Evolutionary conservation across 2,113 vertebrate genomes (phyloP).

Genomic region (Mugil cephalus): DNA sequence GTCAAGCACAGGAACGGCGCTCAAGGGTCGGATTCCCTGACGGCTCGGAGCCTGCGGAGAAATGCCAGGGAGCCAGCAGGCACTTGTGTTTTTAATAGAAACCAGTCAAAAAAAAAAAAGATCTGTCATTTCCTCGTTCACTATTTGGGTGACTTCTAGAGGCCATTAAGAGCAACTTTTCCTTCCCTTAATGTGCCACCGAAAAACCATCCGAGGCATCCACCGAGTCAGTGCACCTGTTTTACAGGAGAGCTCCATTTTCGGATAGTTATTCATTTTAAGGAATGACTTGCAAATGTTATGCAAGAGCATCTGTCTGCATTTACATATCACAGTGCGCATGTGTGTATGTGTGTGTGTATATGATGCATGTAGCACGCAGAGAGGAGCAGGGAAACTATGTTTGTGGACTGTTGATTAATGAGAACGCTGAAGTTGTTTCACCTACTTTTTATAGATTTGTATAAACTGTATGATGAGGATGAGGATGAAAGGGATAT

Average conservation of each 20-base stretch:
- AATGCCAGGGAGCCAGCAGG: constrained; percentile 61
- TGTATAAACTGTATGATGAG: constrained; percentile 29
- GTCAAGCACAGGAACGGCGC: constrained; percentile 63
- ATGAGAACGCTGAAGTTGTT: constrained; percentile 45
- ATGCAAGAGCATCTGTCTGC: constrained; percentile 76
- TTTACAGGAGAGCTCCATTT: constrained; percentile 39
- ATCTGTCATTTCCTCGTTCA: constrained; percentile 56
- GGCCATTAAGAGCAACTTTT: constrained; percentile 57
- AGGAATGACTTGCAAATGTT: constrained; percentile 72
- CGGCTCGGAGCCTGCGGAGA: constrained; percentile 62
- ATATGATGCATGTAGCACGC: constrained; percentile 26
- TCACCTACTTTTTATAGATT: constrained; percentile 58
- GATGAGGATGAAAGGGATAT: constrained; percentile 3
- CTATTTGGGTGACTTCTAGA: constrained; percentile 52
- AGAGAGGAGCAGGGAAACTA: constrained; percentile 29
- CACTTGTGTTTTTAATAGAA: constrained; percentile 71
- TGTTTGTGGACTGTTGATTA: constrained; percentile 58
- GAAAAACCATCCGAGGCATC: constrained; percentile 12
- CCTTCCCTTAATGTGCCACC: constrained; percentile 8
- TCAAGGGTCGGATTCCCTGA: constrained; percentile 70
- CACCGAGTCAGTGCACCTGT: constrained; percentile 36
- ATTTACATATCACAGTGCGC: constrained; percentile 73
- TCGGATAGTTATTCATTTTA: constrained; percentile 51
- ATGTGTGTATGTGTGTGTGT: constrained; percentile 29
- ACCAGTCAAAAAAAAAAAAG: constrained; percentile 34